Conservation (phyloP, 2,888 invertebrate genomes). For the Dorcus hopei region DNA sequence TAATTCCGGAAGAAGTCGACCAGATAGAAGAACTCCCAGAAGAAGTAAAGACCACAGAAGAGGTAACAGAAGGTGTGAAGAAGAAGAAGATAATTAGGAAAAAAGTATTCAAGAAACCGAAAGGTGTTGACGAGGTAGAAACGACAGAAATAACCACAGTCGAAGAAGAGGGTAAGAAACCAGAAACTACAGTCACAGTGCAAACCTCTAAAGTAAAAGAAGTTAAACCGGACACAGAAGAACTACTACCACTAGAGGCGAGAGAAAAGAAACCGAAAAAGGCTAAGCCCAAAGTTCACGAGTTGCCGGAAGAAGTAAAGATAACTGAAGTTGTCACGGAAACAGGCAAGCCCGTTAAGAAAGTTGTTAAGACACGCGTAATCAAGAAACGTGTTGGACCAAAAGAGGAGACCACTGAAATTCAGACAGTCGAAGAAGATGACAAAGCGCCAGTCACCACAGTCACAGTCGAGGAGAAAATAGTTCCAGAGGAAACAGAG, state of each 20-base stretch:
- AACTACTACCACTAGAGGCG: constrained; percentile 24
- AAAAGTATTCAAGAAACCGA: constrained; percentile 16
- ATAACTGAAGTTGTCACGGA: constrained; percentile 34
- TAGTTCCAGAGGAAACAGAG: constrained; percentile 44
- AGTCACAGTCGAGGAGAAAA: constrained; percentile 36
- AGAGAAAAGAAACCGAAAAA: constrained; percentile 21
- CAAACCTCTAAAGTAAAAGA: constrained; percentile 23
- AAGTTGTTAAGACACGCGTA: constrained; percentile 32
- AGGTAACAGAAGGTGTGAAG: constrained; percentile 27
- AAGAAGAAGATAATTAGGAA: constrained; percentile 34
- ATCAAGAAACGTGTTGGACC: constrained; percentile 33
- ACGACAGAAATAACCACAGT: constrained; percentile 35
- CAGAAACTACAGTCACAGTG: constrained; percentile 26
- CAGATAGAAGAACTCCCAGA: constrained; percentile 22
- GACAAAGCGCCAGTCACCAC: constrained; percentile 48
- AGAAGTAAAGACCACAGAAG: constrained; percentile 21
- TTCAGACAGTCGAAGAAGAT: constrained; percentile 28
- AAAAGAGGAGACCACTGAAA: constrained; percentile 31
- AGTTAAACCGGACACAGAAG: constrained; percentile 24
- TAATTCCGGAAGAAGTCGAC: constrained; percentile 28
- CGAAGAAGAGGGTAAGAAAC: constrained; percentile 20
- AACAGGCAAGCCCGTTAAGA: constrained; percentile 36
- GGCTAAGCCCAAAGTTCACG: constrained; percentile 22
- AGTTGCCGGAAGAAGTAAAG: constrained; percentile 34
- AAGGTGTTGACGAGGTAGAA: constrained; percentile 34